A percentile compares a stretch with the other conserved stretches of the same genome.
phyloP scores from a whole-genome alignment of 2,113 vertebrate genomes.

The Hydrochoerus hydrochaeris region DNA sequence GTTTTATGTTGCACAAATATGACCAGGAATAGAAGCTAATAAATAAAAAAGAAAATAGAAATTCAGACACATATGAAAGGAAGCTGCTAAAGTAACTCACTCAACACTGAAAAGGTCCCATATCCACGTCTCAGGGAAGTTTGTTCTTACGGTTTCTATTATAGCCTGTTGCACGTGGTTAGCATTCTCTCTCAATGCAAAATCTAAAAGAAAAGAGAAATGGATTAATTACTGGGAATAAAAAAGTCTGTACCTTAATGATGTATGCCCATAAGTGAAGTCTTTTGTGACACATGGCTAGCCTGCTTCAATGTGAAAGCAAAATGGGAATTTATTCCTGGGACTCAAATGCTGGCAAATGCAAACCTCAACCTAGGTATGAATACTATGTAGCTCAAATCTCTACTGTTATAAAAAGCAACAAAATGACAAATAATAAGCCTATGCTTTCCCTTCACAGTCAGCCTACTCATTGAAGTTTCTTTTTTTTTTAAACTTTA shows the following conservation, averaged over 20 bases:
- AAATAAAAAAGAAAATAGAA: slow-evolving; percentile 26
- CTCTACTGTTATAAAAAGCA: background rate
- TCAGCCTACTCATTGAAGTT: background rate
- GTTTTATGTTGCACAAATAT: background rate
- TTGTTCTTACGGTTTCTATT: slow-evolving; percentile 84
- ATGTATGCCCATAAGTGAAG: no score
- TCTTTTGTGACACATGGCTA: background rate
- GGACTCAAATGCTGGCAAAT: background rate
- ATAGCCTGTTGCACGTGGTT: background rate
- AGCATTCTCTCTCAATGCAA: background rate
- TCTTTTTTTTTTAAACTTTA: no score
- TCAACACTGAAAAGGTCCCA: slow-evolving; percentile 88
- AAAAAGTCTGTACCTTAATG: background rate
- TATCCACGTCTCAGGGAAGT: slow-evolving; percentile 94
- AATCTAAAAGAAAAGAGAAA: slow-evolving; percentile 33
- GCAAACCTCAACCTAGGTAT: background rate
- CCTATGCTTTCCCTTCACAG: background rate
- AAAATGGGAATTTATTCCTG: background rate
- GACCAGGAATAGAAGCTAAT: background rate
- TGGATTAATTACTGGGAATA: background rate
- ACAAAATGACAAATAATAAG: background rate
- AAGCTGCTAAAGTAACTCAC: slow-evolving; percentile 81
- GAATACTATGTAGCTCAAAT: background rate
- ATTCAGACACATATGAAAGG: background rate
- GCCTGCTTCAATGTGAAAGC: background rate